Evolutionary conservation across 2,797 vertebrate species (phyloP).

Genomic region (Acipenser oxyrinchus): DNA sequence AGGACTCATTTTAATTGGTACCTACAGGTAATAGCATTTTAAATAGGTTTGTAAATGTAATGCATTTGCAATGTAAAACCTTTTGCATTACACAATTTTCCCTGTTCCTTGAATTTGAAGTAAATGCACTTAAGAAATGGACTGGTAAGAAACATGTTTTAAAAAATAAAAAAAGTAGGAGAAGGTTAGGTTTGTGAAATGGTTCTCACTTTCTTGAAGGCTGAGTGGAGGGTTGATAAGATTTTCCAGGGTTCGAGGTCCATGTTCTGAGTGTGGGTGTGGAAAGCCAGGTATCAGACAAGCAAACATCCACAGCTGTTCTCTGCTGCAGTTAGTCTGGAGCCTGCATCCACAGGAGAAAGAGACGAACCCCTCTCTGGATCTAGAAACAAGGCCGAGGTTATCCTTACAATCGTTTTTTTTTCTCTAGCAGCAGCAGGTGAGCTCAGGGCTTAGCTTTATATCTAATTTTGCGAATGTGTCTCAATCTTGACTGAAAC

Average conservation of each 20-base stretch:
- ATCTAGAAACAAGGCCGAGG: constrained; percentile 57
- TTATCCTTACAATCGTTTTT: background rate
- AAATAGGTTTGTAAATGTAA: too few species aligned
- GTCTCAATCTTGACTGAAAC: too few species aligned
- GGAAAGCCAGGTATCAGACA: constrained; percentile 97
- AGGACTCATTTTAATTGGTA: too few species aligned
- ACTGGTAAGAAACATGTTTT: background rate
- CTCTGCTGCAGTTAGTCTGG: constrained; percentile 83
- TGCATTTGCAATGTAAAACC: too few species aligned
- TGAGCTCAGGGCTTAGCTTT: too few species aligned
- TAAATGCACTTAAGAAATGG: background rate
- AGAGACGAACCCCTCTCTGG: constrained; percentile 88
- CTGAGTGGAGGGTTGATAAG: constrained; percentile 86
- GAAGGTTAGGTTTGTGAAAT: background rate
- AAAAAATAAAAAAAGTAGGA: background rate
- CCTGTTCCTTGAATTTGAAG: background rate
- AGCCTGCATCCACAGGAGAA: constrained; percentile 96
- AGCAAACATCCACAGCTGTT: constrained; percentile 94
- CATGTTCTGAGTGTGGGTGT: constrained; percentile 78
- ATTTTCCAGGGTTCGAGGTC: constrained; percentile 85
- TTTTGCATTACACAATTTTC: background rate
- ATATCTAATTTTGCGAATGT: too few species aligned
- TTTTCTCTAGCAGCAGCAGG: too few species aligned
- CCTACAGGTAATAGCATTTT: too few species aligned
- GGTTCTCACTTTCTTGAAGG: constrained; percentile 84